Percentiles rank a stretch among this genome's conserved stretches.
These are phyloP conservation scores for Heterotilapia buettikoferi DNA, from an alignment of 2,113 vertebrate genomes.

Conservation along the genomic window DNA sequence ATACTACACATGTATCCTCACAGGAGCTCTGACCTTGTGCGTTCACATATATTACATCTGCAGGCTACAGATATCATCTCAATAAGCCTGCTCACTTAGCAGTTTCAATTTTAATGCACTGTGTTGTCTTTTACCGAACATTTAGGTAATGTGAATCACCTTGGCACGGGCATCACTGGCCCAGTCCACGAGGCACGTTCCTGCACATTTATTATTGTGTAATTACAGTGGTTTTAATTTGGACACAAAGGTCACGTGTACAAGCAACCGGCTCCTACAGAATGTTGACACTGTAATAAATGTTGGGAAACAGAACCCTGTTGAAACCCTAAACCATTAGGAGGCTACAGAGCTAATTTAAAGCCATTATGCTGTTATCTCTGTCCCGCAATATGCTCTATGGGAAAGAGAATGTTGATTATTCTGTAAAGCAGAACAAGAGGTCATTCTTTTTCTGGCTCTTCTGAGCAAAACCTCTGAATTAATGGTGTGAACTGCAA, in stretches of 20 bases:
- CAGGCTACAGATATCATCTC: conserved; percentile 8
- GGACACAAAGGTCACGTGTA: conserved; percentile 2
- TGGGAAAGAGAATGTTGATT: neutral
- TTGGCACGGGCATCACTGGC: neutral
- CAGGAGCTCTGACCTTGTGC: conserved; percentile 35
- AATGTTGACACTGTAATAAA: conserved; percentile 7
- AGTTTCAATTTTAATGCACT: neutral
- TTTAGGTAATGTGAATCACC: conserved; percentile 2
- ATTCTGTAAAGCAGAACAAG: neutral
- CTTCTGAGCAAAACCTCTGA: neutral
- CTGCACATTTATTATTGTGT: neutral
- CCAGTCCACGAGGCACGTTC: neutral
- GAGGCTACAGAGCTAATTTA: neutral
- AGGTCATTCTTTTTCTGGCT: neutral
- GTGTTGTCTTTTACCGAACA: neutral
- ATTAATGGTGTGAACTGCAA: neutral
- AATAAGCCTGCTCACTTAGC: neutral
- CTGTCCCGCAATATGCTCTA: neutral
- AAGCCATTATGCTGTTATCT: conserved; percentile 21
- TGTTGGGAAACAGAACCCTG: neutral
- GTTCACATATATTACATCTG: conserved; percentile 12
- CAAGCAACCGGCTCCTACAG: neutral
- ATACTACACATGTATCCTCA: conserved; percentile 15
- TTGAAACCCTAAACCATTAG: conserved; percentile 2
- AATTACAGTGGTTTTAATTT: conserved; percentile 19